Evolutionary conservation across 1,140 invertebrate species (phyloP).

Genomic region (Helicoverpa zea): DNA sequence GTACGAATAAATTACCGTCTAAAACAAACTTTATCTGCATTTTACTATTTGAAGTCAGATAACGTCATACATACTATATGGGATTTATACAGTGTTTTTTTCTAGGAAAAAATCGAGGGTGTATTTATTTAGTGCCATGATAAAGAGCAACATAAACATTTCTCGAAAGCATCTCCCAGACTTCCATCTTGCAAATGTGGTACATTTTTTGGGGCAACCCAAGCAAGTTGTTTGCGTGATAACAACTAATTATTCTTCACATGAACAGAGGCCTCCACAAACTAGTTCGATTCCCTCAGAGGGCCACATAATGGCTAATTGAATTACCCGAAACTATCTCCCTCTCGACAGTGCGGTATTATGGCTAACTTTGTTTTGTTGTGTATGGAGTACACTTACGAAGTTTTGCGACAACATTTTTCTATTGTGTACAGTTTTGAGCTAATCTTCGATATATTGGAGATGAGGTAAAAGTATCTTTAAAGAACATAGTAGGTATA

Average conservation of each 20-base stretch:
- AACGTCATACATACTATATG: no score
- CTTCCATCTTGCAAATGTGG: background rate
- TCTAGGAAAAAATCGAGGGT: no score
- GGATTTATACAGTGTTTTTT: no score
- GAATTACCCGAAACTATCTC: slow-evolving; percentile 49
- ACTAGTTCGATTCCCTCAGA: slow-evolving; percentile 47
- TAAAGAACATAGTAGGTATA: no score
- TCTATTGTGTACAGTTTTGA: slow-evolving; percentile 1
- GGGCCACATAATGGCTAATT: slow-evolving; percentile 47
- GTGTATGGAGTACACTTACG: slow-evolving; percentile 9
- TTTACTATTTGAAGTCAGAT: no score
- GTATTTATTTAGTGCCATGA: no score
- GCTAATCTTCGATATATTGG: no score
- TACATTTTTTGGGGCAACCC: slow-evolving; percentile 15
- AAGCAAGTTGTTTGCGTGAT: slow-evolving; percentile 34
- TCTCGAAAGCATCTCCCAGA: background rate
- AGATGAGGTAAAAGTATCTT: background rate
- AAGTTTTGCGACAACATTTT: slow-evolving; percentile 18
- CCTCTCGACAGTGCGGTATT: slow-evolving; percentile 40
- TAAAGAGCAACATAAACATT: background rate
- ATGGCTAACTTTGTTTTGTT: slow-evolving; percentile 38
- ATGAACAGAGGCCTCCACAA: slow-evolving; percentile 33
- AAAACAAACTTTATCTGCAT: no score
- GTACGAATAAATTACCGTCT: no score
- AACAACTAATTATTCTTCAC: slow-evolving; percentile 43